Evolutionary conservation across 2,797 vertebrate species (phyloP).

Genomic region (Clarias platycephalus): DNA sequence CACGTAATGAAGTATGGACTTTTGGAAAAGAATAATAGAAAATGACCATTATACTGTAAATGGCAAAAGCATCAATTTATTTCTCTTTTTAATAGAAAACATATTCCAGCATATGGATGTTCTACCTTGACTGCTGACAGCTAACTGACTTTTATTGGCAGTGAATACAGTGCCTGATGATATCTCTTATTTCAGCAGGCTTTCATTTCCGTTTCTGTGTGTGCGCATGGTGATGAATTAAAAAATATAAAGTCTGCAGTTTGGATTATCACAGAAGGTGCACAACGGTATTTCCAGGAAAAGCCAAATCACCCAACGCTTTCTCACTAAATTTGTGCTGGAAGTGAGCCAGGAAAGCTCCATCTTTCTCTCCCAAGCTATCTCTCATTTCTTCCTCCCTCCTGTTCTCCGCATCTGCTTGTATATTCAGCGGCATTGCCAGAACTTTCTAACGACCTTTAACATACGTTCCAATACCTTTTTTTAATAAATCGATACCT

Average conservation of each 20-base stretch:
- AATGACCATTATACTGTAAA: not conserved
- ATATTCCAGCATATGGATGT: not conserved
- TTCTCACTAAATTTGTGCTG: constrained; percentile 14
- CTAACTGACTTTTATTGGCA: constrained; percentile 16
- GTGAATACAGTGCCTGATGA: constrained; percentile 33
- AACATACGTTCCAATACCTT: not conserved
- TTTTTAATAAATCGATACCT: constrained; percentile 5
- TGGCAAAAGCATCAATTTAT: too few relatives aligned
- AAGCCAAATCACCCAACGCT: constrained; percentile 24
- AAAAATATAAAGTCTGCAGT: constrained; percentile 40
- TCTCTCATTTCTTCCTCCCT: constrained; percentile 3
- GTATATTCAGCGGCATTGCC: not conserved
- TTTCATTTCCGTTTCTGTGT: constrained; percentile 27
- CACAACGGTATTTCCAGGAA: constrained; percentile 27
- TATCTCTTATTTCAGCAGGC: constrained; percentile 33
- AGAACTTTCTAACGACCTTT: not conserved
- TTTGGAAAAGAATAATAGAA: not conserved
- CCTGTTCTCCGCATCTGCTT: not conserved
- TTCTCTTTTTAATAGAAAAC: not conserved
- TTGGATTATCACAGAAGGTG: constrained; percentile 31
- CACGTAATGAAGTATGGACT: not conserved
- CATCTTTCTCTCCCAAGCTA: not conserved
- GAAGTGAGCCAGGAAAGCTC: constrained; percentile 1
- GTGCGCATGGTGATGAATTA: constrained; percentile 38
- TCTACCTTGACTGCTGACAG: constrained; percentile 15